Evolutionary conservation across 2,797 vertebrate species (phyloP), one percentile per base, ranked within the genome.

Genomic region (Brachymystax lenok): DNA sequence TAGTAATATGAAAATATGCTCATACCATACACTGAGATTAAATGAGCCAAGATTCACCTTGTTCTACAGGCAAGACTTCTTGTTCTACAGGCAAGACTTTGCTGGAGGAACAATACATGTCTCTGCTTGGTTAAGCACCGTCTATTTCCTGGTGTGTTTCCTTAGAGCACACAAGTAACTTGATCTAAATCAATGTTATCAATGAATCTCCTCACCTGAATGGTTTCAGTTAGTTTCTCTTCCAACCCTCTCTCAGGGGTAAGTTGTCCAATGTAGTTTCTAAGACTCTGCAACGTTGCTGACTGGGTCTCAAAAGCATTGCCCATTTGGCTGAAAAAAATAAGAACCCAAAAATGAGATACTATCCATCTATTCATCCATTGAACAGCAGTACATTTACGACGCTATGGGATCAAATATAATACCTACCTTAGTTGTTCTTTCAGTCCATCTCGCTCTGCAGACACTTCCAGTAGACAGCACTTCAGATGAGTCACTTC

Each of bases 201-300:
- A 85, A 75, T 80, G 73, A 73, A 67, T 68, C 77, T 78, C 75
- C 79, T 71, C 74, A 95, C 95, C 93, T 95, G 88, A 82, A 94
- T 81, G 10, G 88, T 79, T 83, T 90, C 84, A 74, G 83, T 90
- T 81, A 93, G 86, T 81, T 84, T 89, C 74, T 94, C 89, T 81
- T 85, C 89, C 80, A 92, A 90, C 79, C 85, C 89, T 83, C 85
- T 90, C 84, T 93, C 91, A n/a, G 92, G 91, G 81, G 86, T 75
- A 46, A 93, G 85, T 78, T 90, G 86, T 78, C 94, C 94, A 0
- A 95, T 94, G 90, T 95, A 95, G 84, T 86, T 93, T 82, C 93
- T 90, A 71, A 95, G 92, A 77, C 92, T 94, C 78, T 93, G 92
- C 81, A 95, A 81, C 28, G 90, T 92, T 78, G 89, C 84, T 0